phyloP scores from a whole-genome alignment of 2,113 vertebrate species.

The Oxyruncus cristatus region DNA sequence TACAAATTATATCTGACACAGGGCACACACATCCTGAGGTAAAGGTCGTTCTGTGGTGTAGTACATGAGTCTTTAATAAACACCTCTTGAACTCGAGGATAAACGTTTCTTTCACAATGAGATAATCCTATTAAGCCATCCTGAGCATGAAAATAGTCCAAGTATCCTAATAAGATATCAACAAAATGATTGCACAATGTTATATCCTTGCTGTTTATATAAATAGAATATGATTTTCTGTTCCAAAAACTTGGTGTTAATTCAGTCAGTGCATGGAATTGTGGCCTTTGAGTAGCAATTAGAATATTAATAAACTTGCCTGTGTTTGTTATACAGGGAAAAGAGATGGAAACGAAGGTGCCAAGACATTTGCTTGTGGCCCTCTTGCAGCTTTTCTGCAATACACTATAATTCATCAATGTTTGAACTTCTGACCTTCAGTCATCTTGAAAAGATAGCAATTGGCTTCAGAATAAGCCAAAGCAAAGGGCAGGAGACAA shows the following conservation, averaged over 20 bases:
- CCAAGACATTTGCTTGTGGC: not conserved
- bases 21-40: not conserved
- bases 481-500: not conserved
- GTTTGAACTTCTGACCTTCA: not conserved
- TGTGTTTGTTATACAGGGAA: not conserved
- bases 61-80: not conserved
- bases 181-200: not conserved
- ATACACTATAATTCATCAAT: not conserved
- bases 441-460: not conserved
- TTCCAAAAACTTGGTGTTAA: not conserved
- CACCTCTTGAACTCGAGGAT: not conserved
- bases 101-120: conserved; percentile 21
- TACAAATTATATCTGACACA: not conserved
- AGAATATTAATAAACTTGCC: not conserved
- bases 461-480: not conserved
- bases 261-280: not conserved
- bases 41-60: not conserved
- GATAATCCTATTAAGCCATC: conserved; percentile 26
- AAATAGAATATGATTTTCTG: not conserved
- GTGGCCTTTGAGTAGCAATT: not conserved
- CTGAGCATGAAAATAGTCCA: not conserved
- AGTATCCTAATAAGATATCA: not conserved
- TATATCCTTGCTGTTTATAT: not conserved
- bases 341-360: not conserved
- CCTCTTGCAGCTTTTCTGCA: not conserved